Conservation (phyloP, 2,797 vertebrate species). For the Arremon brunneinucha region DNA sequence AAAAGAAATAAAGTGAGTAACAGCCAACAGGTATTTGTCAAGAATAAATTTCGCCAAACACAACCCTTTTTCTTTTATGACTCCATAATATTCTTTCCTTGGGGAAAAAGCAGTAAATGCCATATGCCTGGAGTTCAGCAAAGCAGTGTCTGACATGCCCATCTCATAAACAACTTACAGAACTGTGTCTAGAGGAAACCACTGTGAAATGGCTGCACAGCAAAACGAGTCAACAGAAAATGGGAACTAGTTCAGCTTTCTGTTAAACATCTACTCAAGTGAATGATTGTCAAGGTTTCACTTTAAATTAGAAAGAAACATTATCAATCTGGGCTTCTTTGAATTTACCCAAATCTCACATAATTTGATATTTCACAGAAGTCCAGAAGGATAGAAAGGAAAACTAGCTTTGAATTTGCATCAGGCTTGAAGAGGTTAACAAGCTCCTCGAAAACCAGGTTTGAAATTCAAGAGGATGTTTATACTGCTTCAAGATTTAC, state of each 20-base stretch:
- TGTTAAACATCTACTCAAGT: neutral
- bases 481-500: neutral
- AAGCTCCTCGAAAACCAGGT: neutral
- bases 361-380: neutral
- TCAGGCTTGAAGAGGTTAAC: neutral
- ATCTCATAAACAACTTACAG: neutral
- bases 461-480: neutral
- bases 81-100: neutral
- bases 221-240: neutral
- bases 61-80: neutral
- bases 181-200: neutral
- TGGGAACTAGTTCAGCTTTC: neutral
- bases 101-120: neutral
- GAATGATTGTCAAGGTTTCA: neutral
- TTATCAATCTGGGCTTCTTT: neutral
- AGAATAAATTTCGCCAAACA: neutral
- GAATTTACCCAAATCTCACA: rapidly evolving
- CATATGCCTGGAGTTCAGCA: neutral
- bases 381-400: neutral
- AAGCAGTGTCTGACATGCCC: neutral
- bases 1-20: neutral
- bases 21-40: neutral
- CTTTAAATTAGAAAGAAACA: neutral
- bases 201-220: neutral
- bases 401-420: neutral